These are phyloP conservation scores for Fragum whitleyi DNA, from an alignment of 2,888 invertebrate genomes.

Conservation along the genomic window DNA sequence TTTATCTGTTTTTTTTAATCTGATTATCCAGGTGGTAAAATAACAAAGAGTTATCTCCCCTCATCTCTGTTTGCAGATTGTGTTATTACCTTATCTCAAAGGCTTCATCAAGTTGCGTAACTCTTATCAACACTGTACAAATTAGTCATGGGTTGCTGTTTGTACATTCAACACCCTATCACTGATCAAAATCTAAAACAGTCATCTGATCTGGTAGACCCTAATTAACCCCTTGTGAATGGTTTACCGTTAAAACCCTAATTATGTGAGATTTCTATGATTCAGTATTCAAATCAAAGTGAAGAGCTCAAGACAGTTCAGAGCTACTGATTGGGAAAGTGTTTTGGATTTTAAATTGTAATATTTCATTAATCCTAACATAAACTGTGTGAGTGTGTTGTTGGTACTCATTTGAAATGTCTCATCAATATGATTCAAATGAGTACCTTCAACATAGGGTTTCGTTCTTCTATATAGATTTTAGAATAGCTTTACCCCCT, in stretches of 20 bases:
- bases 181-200: slow-evolving; percentile 15
- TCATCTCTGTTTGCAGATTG: slow-evolving; percentile 8
- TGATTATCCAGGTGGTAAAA: slow-evolving; percentile 17
- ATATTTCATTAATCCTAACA: too few relatives aligned
- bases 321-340: too few relatives aligned
- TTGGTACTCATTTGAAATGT: too few relatives aligned
- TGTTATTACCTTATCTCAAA: slow-evolving; percentile 21
- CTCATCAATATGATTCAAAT: too few relatives aligned
- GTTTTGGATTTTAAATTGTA: too few relatives aligned
- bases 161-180: slow-evolving; percentile 17
- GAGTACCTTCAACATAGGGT: too few relatives aligned
- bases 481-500: too few relatives aligned
- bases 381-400: too few relatives aligned
- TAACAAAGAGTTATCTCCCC: slow-evolving; percentile 28
- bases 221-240: neutral
- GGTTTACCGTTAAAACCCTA: neutral
- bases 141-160: slow-evolving; percentile 21
- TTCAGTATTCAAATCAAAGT: too few relatives aligned
- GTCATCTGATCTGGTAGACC: neutral
- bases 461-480: too few relatives aligned
- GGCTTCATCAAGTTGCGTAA: slow-evolving; percentile 19
- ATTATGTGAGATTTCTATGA: too few relatives aligned
- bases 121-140: slow-evolving; percentile 14
- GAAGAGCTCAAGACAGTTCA: too few relatives aligned
- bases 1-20: slow-evolving; percentile 13